Base-by-base conservation (phyloP, 2,888 invertebrate species). In the Agrotis segetum region DNA sequence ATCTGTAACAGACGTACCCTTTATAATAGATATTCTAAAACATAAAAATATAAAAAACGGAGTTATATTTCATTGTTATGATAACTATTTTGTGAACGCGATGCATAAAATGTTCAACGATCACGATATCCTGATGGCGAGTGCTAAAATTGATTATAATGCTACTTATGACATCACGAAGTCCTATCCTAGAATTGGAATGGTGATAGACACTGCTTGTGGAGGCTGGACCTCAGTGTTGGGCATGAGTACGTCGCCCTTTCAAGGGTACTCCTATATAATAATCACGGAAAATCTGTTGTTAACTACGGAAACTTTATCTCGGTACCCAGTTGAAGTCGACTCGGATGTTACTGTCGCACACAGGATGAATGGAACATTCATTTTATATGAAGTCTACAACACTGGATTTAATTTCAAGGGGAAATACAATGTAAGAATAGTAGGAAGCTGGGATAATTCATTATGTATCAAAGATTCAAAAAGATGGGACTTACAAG, bases 331-430 rank as follows among this genome's bases (percentile, higher is more conserved):
- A 4, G 84, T 96, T 24, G 95, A 95, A 83, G 88, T 96, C 1
- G 93, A 96, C 83, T 95, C 96, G 0, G 96, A 97, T 83, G 87
- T 97, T 6, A 92, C 90, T 17, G 79, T 96, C 6, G 89, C 93
- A 7, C 71, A 87, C 63, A 86, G 87, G 61, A 80, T 74, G 1
- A 71, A 85, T 19, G 81, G 79, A 9, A 71, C 72, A 21, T 92
- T 88, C 77, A 73, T 85, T 17, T 88, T 97, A 44, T 92, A 94
- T 77, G 97, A 97, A 86, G 88, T 94, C 9, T 97, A 95, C 89
- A 97, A 96, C 85, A 97, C 97, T 2, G 97, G 97, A 0, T 95
- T 91, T 74, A 92, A 92, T 70, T 96, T 94, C 74, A 95, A 96
- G 44, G 97, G 97, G 1, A 88, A 87, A 72, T 90, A 97, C 67